Conservation (phyloP, 2,888 invertebrate species). For the Cheilosia pagana region DNA sequence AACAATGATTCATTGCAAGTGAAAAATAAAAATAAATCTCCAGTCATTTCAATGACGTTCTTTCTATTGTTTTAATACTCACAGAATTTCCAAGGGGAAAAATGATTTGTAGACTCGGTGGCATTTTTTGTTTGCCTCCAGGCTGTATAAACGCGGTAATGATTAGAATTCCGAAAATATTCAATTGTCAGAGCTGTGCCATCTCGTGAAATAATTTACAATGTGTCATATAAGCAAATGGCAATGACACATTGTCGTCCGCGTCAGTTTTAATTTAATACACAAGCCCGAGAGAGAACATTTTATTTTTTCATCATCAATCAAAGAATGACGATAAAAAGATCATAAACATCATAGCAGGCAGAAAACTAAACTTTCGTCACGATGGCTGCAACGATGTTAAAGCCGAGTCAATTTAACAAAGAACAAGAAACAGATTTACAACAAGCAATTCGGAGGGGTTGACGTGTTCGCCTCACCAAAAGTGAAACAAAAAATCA, state of each 20-base stretch:
- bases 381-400: constrained; percentile 11
- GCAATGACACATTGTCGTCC: constrained; percentile 38
- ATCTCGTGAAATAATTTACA: constrained; percentile 5
- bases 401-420: not conserved
- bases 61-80: constrained; percentile 15
- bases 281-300: not conserved
- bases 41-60: constrained; percentile 9
- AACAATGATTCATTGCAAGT: constrained; percentile 22
- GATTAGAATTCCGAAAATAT: constrained; percentile 27
- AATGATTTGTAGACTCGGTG: constrained; percentile 16
- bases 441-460: not conserved
- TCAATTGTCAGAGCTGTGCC: constrained; percentile 4
- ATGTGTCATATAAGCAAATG: constrained; percentile 33
- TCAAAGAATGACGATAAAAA: constrained; percentile 14
- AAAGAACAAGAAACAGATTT: not conserved
- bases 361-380: constrained; percentile 4
- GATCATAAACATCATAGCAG: not conserved
- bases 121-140: not conserved
- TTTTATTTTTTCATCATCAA: constrained; percentile 15
- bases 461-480: too few species aligned
- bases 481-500: too few species aligned
- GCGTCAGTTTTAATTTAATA: constrained; percentile 16
- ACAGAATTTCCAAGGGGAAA: not conserved
- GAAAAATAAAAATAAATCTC: not conserved
- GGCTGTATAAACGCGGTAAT: not conserved